These are phyloP conservation scores for Cossypha polioptera DNA, from an alignment of 2,797 vertebrate species.

Conservation along the genomic window DNA sequence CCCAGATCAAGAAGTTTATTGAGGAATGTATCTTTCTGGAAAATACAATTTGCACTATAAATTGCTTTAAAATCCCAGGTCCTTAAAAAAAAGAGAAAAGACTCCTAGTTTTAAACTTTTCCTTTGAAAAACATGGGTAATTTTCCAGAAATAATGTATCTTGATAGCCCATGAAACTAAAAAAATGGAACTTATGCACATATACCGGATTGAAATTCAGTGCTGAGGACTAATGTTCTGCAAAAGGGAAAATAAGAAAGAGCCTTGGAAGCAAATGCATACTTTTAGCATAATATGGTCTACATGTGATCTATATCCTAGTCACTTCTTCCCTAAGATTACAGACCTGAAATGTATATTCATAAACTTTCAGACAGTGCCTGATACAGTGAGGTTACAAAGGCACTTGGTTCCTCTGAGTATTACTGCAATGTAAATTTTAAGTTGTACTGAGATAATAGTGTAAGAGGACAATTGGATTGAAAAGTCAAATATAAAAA, in stretches of 20 bases:
- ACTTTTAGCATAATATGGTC: background rate
- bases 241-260: background rate
- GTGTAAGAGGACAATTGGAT: background rate
- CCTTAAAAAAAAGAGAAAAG: background rate
- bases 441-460: background rate
- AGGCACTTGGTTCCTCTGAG: background rate
- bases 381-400: background rate
- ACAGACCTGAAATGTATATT: constrained; percentile 11
- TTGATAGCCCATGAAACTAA: background rate
- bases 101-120: background rate
- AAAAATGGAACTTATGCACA: background rate
- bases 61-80: background rate
- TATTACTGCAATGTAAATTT: background rate
- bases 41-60: background rate
- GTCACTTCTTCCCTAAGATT: background rate
- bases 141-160: background rate
- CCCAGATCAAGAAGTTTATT: background rate
- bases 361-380: background rate
- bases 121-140: background rate
- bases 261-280: background rate
- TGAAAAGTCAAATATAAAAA: background rate
- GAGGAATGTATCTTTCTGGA: background rate
- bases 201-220: background rate
- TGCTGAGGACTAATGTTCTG: background rate
- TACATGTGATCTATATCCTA: background rate